Evolutionary conservation across 2,113 vertebrate species (phyloP).

Genomic region (Chrysochloris asiatica): DNA sequence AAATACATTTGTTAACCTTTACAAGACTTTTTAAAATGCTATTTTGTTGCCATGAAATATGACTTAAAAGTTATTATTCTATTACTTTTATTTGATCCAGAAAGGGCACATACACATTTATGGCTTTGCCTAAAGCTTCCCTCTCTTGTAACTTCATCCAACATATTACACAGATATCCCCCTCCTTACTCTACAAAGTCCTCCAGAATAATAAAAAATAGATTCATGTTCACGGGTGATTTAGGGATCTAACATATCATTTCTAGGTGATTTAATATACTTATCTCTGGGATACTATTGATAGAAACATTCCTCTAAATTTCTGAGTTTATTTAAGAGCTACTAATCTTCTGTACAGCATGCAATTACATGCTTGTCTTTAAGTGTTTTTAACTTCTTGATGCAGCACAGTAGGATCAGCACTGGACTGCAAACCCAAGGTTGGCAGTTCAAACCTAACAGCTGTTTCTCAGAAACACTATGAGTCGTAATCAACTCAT

Average conservation of each 20-base stretch:
- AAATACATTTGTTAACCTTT: slow-evolving; percentile 20
- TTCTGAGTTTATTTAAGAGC: background rate
- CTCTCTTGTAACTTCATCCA: background rate
- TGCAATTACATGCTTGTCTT: background rate
- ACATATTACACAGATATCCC: background rate
- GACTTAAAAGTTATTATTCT: background rate
- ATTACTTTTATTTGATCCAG: background rate
- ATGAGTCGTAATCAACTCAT: too few species aligned
- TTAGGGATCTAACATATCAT: background rate
- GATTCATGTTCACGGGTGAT: background rate
- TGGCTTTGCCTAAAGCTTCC: background rate
- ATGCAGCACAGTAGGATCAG: too few species aligned
- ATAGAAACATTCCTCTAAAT: background rate
- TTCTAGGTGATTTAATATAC: background rate
- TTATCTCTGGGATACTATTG: background rate
- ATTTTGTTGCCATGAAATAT: background rate
- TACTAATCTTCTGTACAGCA: slow-evolving; percentile 18
- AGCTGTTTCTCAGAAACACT: too few species aligned
- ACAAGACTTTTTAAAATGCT: background rate
- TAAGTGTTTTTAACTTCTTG: background rate
- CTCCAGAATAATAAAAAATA: background rate
- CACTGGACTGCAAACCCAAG: too few species aligned
- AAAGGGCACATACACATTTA: background rate
- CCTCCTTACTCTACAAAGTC: background rate
- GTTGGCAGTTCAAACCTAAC: too few species aligned